Evolutionary conservation across 2,888 invertebrate species (phyloP).

Genomic region (Kryphioiulus occultus): DNA sequence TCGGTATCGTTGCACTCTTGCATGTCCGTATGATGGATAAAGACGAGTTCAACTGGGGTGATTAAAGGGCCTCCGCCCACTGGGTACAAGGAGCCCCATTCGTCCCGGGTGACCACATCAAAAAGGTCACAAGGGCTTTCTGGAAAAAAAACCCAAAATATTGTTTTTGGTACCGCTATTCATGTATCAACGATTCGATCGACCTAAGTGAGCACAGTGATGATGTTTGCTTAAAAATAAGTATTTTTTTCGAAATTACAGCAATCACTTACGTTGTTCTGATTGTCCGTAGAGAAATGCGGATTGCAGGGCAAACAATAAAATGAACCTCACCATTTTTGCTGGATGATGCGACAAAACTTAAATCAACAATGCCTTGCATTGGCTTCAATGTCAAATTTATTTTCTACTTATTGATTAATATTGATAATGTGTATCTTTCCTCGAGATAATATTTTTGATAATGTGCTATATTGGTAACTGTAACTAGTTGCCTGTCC

Average conservation of each 20-base stretch:
- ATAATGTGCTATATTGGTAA: too few species aligned
- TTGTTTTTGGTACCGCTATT: background rate
- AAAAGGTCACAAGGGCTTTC: constrained; percentile 42
- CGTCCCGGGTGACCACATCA: constrained; percentile 34
- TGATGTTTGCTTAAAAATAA: too few species aligned
- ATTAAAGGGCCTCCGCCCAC: constrained; percentile 39
- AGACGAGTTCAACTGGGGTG: constrained; percentile 57
- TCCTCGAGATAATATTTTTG: too few species aligned
- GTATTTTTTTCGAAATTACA: too few species aligned
- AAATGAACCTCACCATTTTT: background rate
- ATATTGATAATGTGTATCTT: too few species aligned
- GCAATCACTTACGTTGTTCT: background rate
- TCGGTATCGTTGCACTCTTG: constrained; percentile 57
- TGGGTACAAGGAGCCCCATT: constrained; percentile 48
- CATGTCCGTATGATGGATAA: constrained; percentile 64
- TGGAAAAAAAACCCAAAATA: background rate
- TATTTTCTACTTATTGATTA: background rate
- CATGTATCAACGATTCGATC: too few species aligned
- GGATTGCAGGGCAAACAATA: background rate
- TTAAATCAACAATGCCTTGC: background rate
- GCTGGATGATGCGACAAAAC: background rate
- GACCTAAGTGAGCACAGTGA: too few species aligned
- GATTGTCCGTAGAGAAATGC: background rate
- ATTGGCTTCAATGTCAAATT: background rate
- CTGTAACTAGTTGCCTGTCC: too few species aligned